phyloP scores from a whole-genome alignment of 2,113 vertebrate genomes.

The Irena cyanogastra region DNA sequence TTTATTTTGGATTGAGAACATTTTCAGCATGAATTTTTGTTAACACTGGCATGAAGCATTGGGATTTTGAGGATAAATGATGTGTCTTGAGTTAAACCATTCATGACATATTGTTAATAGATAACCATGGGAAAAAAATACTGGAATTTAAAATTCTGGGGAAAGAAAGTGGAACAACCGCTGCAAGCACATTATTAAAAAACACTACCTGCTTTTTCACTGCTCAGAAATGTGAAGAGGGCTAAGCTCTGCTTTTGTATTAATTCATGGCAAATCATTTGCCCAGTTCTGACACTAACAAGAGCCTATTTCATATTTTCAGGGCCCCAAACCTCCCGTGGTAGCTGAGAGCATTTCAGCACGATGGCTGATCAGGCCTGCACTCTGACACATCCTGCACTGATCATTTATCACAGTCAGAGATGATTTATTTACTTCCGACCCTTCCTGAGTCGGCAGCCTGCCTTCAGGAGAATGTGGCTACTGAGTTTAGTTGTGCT shows the following conservation, averaged over 20 bases:
- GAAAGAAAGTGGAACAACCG: background rate
- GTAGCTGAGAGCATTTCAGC: slow-evolving; percentile 15
- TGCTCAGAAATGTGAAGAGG: background rate
- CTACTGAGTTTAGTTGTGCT: background rate
- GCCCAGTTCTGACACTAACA: slow-evolving; percentile 36
- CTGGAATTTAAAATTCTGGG: background rate
- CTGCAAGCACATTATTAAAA: background rate
- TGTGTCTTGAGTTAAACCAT: background rate
- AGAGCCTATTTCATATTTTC: slow-evolving; percentile 40
- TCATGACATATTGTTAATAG: background rate
- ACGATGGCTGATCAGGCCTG: slow-evolving; percentile 2
- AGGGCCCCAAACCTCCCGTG: slow-evolving; percentile 6
- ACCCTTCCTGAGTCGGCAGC: slow-evolving; percentile 11
- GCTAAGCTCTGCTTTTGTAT: background rate
- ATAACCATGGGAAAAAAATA: background rate
- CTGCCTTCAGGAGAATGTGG: background rate
- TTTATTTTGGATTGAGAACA: background rate
- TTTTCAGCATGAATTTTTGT: background rate
- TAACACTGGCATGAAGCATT: background rate
- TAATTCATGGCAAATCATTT: slow-evolving; percentile 35
- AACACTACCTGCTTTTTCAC: background rate
- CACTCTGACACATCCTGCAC: slow-evolving; percentile 17
- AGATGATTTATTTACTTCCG: slow-evolving; percentile 60
- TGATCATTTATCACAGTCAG: slow-evolving; percentile 51
- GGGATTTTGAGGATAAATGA: background rate